Base-by-base conservation (phyloP, 2,113 vertebrate genomes). In the Corvus cornix region DNA sequence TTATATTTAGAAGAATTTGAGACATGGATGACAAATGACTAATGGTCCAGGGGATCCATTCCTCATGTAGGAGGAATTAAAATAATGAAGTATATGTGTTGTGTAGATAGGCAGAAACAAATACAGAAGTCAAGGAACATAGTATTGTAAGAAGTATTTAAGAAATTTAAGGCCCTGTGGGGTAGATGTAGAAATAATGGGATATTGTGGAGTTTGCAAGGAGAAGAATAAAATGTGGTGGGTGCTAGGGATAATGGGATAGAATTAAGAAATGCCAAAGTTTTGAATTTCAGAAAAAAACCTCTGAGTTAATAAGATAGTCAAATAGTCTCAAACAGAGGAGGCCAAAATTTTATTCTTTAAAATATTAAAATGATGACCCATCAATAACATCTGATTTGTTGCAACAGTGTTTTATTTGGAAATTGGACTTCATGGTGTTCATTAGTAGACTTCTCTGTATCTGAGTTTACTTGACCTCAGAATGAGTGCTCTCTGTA, bases 351-450 rank as follows among this genome's bases (percentile, higher is more conserved):
- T 75, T 19, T 44, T 39, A 4, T 44, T 89, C 21, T 69, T 84
- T 70, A 21, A 53, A 88, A 6, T 44, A 31, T 15, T 68, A 28
- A 58, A 77, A 37, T 37, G 4, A 10, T 58, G 7, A 51, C 37
- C 30, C 14, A 48, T 15, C 1, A 1, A 4, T 73, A 43, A 37
- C 10, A 37, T n/a, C 9, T 64, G 31, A 0, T 35, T 75, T 28
- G 2, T 43, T 75, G 22, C 1, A 1, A 17, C 26, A n/a, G 21
- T 37, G 14, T 56, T 86, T 43, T 20, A 8, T 66, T 62, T 35
- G 13, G 39, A 74, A 62, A 28, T 15, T 49, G 28, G 7, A 33
- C 13, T 76, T 84, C 6, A 16, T 0, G 0, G n/a, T 70, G 11
- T 66, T 77, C 21, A 26, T 11, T 33, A 60, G 30, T 37, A 44